Base-by-base conservation (phyloP, 2,888 invertebrate genomes). In the Bellardia pandia region DNA sequence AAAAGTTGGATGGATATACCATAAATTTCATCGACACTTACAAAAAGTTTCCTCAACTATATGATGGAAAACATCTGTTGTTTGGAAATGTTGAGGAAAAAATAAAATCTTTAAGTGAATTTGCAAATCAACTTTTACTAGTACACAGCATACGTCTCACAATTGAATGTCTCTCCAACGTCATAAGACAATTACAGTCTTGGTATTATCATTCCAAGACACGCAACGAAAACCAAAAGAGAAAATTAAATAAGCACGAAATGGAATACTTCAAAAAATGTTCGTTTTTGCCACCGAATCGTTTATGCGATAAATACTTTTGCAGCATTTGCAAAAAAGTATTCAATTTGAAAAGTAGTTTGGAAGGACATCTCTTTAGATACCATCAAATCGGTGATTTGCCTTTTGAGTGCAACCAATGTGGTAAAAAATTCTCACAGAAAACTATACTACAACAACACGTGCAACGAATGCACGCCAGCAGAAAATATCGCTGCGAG, bases 341-440 rank as follows among this genome's bases (percentile, higher is more conserved):
- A 13, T 89, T 89, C 2, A 89, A 60, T n/a, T 89, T 89, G 0
- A 90, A 91, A 68, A 87, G 88, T 14, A 90, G 89, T 1, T 86
- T 90, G 1, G 91, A 91, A 71, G 78, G 88, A 3, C 91, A 91
- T 56, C 71, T 91, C 48, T 91, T 79, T 13, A 91, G 90, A 58
- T 87, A 86, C 0, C 91, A 91, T 75, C 89, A 89, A 23, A 90
- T 91, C n/a, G 91, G 91, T 0, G 92, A 91, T 16, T 53, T 91
- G 40, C 91, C 91, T 2, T 91, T 91, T 9, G 90, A 90, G 33
- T 91, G 91, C 45, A 23, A 68, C 0, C 58, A 82, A 3, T 91
- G 91, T 62, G 90, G 91, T 1, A 90, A 90, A 0, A 88, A 88
- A 14, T 91, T 92, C 71, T 72, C 77, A 0, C 88, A 83, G 1